These are phyloP conservation scores for Heliconius ethilla DNA, from an alignment of 2,888 invertebrate genomes.

Conservation along the genomic window DNA sequence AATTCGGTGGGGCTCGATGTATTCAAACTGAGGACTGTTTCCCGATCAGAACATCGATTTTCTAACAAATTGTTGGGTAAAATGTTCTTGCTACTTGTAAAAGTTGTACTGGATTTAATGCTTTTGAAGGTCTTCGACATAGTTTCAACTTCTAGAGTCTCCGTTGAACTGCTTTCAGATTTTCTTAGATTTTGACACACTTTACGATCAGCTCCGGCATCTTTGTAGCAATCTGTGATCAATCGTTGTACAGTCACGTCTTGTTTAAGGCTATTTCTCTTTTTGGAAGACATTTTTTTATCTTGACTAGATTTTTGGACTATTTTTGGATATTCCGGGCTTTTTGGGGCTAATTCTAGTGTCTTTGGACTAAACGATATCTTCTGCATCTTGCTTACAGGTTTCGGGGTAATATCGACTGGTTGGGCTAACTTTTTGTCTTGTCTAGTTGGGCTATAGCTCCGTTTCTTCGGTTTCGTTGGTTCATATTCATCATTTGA, in stretches of 20 bases:
- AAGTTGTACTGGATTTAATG: conserved; percentile 47
- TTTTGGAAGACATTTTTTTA: conserved; percentile 37
- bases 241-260: conserved; percentile 57
- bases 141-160: conserved; percentile 33
- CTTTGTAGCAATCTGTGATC: conserved; percentile 52
- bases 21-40: conserved; percentile 30
- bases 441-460: conserved; percentile 53
- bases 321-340: neutral
- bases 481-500: conserved; percentile 45
- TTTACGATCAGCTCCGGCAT: conserved; percentile 2
- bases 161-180: conserved; percentile 22
- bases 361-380: conserved; percentile 52
- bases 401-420: conserved; percentile 65
- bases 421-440: conserved; percentile 40
- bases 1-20: conserved; percentile 49
- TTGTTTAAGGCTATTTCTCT: conserved; percentile 41
- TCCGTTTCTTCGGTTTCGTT: conserved; percentile 58
- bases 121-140: conserved; percentile 34
- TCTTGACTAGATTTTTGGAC: conserved; percentile 42
- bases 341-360: neutral
- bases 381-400: conserved; percentile 61
- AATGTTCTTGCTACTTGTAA: conserved; percentile 26
- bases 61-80: conserved; percentile 34
- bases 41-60: conserved; percentile 51
- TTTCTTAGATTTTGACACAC: conserved; percentile 14